Evolutionary conservation across 1,140 invertebrate species (phyloP), one percentile per base, ranked within the genome.

Genomic region (Prorops nasuta): DNA sequence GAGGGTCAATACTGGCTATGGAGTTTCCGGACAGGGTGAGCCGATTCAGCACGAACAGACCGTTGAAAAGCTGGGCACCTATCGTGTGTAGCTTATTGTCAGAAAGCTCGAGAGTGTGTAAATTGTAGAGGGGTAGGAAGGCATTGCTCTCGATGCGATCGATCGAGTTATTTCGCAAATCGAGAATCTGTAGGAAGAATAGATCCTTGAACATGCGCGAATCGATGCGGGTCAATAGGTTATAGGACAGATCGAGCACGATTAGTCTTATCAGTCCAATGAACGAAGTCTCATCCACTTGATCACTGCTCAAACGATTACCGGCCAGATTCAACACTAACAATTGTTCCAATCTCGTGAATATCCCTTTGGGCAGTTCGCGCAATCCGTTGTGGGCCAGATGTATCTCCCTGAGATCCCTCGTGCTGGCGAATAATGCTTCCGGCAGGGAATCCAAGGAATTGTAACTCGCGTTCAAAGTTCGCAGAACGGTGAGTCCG

Each of bases 91-190:
- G 78, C 22, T 87, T 81, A 72, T 96, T 95, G 63, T 93, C 86
- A 28, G 89, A 89, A 22, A 96, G 76, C 67, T 92, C 90, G 7
- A 95, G 69, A 1, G 89, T 90, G 65, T 94, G 90, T 36, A 95
- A 76, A 69, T 94, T 94, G 71, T 92, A 90, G 3, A 94, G 78
- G 0, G 89, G 87, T 53, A 90, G 64, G 64, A 96, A 95, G 2
- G 91, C 87, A 63, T 91, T 91, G 48, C 91, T 89, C 74, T 91
- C 89, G 49, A 94, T 90, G 54, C 86, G 88, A 24, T 87, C 86
- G 60, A 95, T 90, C 1, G 88, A 86, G 69, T 96, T 96, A 64
- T 94, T 91, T 51, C 90, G 83, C 39, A 96, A 72, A 70, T 93
- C 88, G 18, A 96, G 80, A 38, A 91, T 90, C 79, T 95, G 91